Evolutionary conservation across 2,797 vertebrate genomes (phyloP).

Genomic region (Falco biarmicus): DNA sequence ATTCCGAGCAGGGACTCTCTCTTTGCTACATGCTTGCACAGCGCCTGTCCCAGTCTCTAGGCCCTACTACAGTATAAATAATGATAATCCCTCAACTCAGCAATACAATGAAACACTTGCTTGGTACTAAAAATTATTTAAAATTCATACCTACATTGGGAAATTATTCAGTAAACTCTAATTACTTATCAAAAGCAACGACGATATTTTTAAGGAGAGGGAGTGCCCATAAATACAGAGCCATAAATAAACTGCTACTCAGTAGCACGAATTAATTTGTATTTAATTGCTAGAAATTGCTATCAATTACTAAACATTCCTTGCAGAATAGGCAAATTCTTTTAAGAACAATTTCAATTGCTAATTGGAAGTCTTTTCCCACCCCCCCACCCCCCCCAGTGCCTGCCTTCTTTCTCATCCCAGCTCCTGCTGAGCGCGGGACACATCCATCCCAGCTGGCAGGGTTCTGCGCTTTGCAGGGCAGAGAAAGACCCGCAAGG

Average conservation of each 20-base stretch:
- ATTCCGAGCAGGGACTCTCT: not conserved
- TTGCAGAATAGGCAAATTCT: constrained; percentile 71
- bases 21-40: not conserved
- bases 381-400: too few species aligned
- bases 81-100: not conserved
- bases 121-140: constrained; percentile 68
- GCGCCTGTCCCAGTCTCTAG: not conserved
- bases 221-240: constrained; percentile 76
- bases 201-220: constrained; percentile 74
- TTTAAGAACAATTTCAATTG: constrained; percentile 65
- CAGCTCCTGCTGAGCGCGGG: not conserved
- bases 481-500: not conserved
- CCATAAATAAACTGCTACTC: constrained; percentile 79
- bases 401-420: not conserved
- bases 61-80: not conserved
- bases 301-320: constrained; percentile 75
- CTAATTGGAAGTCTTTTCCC: constrained; percentile 19
- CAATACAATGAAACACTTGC: constrained; percentile 12
- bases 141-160: constrained; percentile 77
- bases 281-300: constrained; percentile 83
- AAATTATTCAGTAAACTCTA: constrained; percentile 80
- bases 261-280: constrained; percentile 79
- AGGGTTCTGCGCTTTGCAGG: not conserved
- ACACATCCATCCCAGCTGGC: not conserved
- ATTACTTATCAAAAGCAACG: constrained; percentile 79